Percentiles rank a stretch among this genome's conserved stretches.
Conservation (phyloP, 2,797 vertebrate genomes). For the Stomatorhinus walkeri region DNA sequence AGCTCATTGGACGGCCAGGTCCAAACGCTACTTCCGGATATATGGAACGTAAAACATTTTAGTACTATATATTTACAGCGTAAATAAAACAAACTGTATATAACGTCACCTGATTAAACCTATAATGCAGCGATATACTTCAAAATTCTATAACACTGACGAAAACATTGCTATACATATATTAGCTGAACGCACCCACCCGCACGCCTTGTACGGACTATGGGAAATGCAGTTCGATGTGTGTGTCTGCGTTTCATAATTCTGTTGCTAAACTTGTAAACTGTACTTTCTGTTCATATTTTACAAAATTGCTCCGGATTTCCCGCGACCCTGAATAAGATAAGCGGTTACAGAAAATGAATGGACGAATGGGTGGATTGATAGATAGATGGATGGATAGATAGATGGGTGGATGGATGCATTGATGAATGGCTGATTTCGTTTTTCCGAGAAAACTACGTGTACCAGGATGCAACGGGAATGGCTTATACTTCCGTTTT, state of each 20-base stretch:
- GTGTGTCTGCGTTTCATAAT: background rate
- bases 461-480: background rate
- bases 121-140: background rate
- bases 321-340: background rate
- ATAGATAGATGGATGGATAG: background rate
- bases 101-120: background rate
- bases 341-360: background rate
- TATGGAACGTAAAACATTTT: background rate
- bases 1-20: conserved; percentile 51
- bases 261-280: background rate
- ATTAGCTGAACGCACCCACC: background rate
- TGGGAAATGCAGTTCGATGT: conserved; percentile 32
- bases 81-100: background rate
- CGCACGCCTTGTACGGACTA: background rate
- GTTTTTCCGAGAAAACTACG: conserved; percentile 10
- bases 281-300: background rate
- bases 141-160: background rate
- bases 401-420: background rate
- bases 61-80: background rate
- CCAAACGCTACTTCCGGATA: background rate
- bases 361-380: background rate
- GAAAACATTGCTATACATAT: background rate
- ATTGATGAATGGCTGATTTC: no score
- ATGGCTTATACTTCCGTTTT: conserved; percentile 19
- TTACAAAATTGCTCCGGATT: background rate